Percentiles rank a stretch among this genome's conserved stretches.
phyloP scores from a whole-genome alignment of 30 jellyfish, hydroid and myxozoan species.

The Haliclystus octoradiatus region DNA sequence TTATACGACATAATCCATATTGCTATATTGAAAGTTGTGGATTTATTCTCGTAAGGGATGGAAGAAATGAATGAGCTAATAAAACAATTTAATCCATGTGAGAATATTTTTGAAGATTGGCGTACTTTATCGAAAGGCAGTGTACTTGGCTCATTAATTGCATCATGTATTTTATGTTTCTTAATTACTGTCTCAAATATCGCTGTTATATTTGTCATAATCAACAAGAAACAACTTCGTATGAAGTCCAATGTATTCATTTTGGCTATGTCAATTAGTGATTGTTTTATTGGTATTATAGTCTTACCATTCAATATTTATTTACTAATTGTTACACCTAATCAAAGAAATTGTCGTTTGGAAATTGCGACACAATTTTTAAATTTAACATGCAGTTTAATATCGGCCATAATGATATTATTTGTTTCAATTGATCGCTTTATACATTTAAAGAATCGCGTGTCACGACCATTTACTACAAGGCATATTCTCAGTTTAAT shows the following conservation, averaged over 20 bases:
- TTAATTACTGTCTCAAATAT: background rate
- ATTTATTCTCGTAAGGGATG: too few relatives aligned
- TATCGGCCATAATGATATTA: slow-evolving; percentile 49
- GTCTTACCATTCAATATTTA: slow-evolving; percentile 31
- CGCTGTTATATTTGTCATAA: background rate
- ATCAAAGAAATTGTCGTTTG: slow-evolving; percentile 13
- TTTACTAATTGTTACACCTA: slow-evolving; percentile 11
- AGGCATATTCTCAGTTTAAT: slow-evolving; percentile 5
- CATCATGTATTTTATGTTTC: background rate
- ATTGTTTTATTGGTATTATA: slow-evolving; percentile 27
- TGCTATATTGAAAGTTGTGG: too few relatives aligned
- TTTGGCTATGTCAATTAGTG: slow-evolving; percentile 8
- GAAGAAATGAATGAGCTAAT: background rate
- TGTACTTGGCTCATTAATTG: background rate
- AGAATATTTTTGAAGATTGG: background rate
- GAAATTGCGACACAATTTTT: slow-evolving; percentile 48
- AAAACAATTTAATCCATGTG: background rate
- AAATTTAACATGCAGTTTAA: slow-evolving; percentile 30
- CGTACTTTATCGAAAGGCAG: background rate
- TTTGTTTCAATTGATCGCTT: slow-evolving; percentile 42
- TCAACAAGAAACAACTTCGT: background rate
- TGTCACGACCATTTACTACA: slow-evolving; percentile 3
- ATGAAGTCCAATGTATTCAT: background rate
- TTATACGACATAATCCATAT: too few relatives aligned
- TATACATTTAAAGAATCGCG: slow-evolving; percentile 14